Base-by-base conservation (phyloP, 2,888 invertebrate species). In the Folsomia manolachei region DNA sequence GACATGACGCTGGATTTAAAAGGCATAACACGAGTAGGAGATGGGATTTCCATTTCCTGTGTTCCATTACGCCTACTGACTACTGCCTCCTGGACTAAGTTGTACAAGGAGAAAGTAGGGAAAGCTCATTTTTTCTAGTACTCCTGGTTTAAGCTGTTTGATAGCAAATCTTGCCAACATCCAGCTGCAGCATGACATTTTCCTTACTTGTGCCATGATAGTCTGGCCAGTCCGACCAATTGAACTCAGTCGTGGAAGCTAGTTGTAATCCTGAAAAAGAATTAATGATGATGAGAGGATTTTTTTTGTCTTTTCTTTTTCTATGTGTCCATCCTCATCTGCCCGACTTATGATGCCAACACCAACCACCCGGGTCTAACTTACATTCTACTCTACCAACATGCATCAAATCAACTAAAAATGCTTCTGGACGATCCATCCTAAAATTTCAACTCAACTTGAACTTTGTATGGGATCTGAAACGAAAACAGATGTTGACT, bases 271-370 rank as follows among this genome's bases (percentile, higher is more conserved):
- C 39, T 7, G 25, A 52, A n/a, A n/a, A 66, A 66, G 66, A 66
- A 66, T 66, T 66, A 66, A 66, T 66, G 66, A 66, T 66, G 66
- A 66, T 66, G 66, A 66, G 66, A 66, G 53, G 53, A 66, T 66
- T 51, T 52, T n/a, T 52, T 52, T 24, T 52, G 14, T 66, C 27
- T 27, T 52, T 23, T n/a, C n/a, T n/a, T n/a, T 39, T 26, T 39
- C 64, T 21, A 18, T 27, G 14, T 39, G 14, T 24, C n/a, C 25
- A 25, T 4, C 63, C 25, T 7, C 7, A 2, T 63, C 18, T 64
- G 18, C 7, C 63, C 39, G 39, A 2, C 27, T 39, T 7, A n/a
- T n/a, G 25, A 64, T 27, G 26, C 19, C 64, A 26, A 9, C 64
- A 64, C 24, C 64, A 18, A 23, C 63, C 63, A 21, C 25, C 24